phyloP scores from a whole-genome alignment of 2,888 invertebrate species.

The Spatulosminthurus flaviceps region DNA sequence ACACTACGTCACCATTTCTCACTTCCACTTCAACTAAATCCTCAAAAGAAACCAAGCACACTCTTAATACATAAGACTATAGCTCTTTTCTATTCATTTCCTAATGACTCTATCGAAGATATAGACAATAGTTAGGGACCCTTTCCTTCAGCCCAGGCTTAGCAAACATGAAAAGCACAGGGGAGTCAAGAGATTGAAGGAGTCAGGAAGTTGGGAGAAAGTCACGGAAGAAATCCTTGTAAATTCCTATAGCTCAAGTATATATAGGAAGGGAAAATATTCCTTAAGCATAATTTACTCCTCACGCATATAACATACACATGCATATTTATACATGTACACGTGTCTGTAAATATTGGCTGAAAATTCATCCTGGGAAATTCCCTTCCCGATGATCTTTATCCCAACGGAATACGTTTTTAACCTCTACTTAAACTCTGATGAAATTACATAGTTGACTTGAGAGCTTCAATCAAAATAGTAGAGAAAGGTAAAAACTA shows the following conservation, averaged over 20 bases:
- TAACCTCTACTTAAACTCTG: no score
- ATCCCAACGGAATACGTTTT: no score
- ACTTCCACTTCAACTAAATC: conserved; percentile 31
- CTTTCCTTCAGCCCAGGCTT: background rate
- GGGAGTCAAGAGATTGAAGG: conserved; percentile 1
- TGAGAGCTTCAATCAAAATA: no score
- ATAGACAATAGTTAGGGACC: background rate
- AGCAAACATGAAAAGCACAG: background rate
- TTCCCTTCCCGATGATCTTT: no score
- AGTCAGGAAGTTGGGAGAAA: conserved; percentile 23
- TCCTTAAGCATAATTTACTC: no score
- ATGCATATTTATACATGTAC: no score
- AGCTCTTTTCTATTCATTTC: conserved; percentile 11
- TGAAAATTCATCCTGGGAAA: no score
- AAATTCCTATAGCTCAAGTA: background rate
- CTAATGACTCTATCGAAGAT: background rate
- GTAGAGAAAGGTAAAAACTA: no score
- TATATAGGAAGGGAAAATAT: background rate
- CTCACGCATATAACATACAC: no score
- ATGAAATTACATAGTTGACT: no score
- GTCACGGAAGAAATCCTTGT: background rate
- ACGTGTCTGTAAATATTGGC: no score
- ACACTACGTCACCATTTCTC: conserved; percentile 41
- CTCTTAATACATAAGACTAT: background rate
- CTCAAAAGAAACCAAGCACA: background rate